phyloP scores from a whole-genome alignment of 2,888 invertebrate genomes.

The Andrena trimmerana region DNA sequence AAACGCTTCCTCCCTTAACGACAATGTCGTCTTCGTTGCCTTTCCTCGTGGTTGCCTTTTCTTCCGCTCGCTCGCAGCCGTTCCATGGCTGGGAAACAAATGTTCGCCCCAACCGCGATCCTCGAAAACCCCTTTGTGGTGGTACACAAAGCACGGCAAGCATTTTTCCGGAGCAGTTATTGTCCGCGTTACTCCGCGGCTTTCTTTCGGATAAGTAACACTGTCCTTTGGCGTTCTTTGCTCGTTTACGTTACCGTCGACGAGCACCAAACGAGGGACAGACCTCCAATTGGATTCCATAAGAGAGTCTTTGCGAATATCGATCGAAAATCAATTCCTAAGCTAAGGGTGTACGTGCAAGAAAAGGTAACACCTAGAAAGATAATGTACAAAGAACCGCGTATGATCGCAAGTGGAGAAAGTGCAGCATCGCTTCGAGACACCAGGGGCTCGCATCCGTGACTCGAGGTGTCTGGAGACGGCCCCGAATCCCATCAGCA shows the following conservation, averaged over 20 bases:
- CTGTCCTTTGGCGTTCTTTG: neutral
- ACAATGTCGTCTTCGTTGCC: slow-evolving; percentile 50
- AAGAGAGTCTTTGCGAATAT: neutral
- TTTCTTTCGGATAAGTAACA: slow-evolving; percentile 25
- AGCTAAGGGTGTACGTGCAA: too few species aligned
- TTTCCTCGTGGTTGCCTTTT: slow-evolving; percentile 44
- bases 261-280: neutral
- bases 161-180: slow-evolving; percentile 28
- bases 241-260: slow-evolving; percentile 3
- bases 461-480: neutral
- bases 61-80: slow-evolving; percentile 23
- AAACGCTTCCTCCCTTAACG: slow-evolving; percentile 49
- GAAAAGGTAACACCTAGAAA: too few species aligned
- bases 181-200: slow-evolving; percentile 28
- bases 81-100: slow-evolving; percentile 40
- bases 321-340: too few species aligned
- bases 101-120: slow-evolving; percentile 39
- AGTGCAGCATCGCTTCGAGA: too few species aligned
- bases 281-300: neutral
- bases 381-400: too few species aligned
- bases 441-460: too few species aligned
- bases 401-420: too few species aligned
- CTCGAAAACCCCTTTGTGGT: slow-evolving; percentile 22
- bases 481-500: neutral
- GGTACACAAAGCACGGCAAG: slow-evolving; percentile 26